Evolutionary conservation across 1,140 invertebrate species (phyloP), one percentile per base, ranked within the genome.

Genomic region (Thereuonema tuberculata): DNA sequence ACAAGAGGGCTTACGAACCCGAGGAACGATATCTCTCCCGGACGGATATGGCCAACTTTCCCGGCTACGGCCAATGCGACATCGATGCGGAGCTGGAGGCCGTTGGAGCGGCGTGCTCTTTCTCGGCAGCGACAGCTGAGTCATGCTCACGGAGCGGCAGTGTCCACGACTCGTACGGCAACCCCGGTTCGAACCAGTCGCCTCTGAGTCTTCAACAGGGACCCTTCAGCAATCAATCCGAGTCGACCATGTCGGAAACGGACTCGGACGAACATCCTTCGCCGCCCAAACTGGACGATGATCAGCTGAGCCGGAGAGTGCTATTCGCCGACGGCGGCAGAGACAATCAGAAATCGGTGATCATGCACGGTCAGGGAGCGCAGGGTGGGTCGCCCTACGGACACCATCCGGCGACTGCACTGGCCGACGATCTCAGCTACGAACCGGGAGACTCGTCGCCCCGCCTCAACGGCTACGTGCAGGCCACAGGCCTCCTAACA

Each of bases 311-410:
- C n/a, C n/a, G n/a, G n/a, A n/a, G n/a, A n/a, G n/a, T n/a, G n/a
- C n/a, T n/a, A n/a, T n/a, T n/a, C n/a, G n/a, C 9, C 23, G 5
- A 28, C 23, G 5, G 3, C 48, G 48, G 17, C 9, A 9, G 17
- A 5, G 48, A 9, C 48, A 9, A 55, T 55, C 53, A 55, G 12
- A 55, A 55, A 54, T 70, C 70, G 23, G 70, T 71, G 2, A 71
- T 71, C 21, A 71, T 70, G 64, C 61, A 68, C 25, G 31, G 65
- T 50, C 63, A 62, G 29, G 23, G 52, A 28, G 15, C 55, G 52
- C 43, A 59, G 17, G 23, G 20, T 60, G 17, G 23, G 20, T 20
- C 29, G 37, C 46, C 56, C 66, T 58, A 68, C n/a, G n/a, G n/a
- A n/a, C n/a, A 69, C 59, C 65, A 47, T 43, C 37, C 37, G 37